phyloP scores from a whole-genome alignment of 2,888 invertebrate genomes.

The Trimorus sp. region DNA sequence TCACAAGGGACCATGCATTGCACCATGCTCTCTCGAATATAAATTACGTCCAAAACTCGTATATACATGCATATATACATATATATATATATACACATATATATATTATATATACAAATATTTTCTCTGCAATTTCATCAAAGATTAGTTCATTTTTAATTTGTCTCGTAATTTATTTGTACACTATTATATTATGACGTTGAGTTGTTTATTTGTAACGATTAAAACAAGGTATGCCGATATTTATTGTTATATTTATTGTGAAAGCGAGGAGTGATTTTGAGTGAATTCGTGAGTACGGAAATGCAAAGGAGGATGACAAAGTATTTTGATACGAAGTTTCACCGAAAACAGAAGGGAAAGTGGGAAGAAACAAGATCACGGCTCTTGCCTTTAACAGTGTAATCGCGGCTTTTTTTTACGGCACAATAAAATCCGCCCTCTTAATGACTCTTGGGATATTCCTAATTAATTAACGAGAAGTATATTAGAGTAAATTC shows the following conservation, averaged over 20 bases:
- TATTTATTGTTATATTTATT: slow-evolving; percentile 58
- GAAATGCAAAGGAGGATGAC: not conserved
- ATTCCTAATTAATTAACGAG: slow-evolving; percentile 73
- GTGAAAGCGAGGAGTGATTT: not conserved
- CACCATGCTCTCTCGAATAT: slow-evolving; percentile 72
- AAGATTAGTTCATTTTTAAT: slow-evolving; percentile 39
- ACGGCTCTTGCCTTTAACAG: slow-evolving; percentile 57
- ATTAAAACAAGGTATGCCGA: slow-evolving; percentile 22
- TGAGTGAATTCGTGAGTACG: too few species aligned
- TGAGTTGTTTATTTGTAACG: slow-evolving; percentile 30
- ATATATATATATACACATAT: slow-evolving; percentile 31
- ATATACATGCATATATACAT: slow-evolving; percentile 54
- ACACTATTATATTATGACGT: slow-evolving; percentile 41
- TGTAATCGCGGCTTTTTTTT: slow-evolving; percentile 41
- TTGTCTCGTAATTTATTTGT: slow-evolving; percentile 48
- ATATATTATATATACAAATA: slow-evolving; percentile 23
- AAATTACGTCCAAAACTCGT: slow-evolving; percentile 69
- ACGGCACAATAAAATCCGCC: slow-evolving; percentile 73
- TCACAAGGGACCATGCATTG: slow-evolving; percentile 77
- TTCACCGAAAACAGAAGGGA: slow-evolving; percentile 45
- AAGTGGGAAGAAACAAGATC: slow-evolving; percentile 53
- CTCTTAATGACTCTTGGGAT: slow-evolving; percentile 72
- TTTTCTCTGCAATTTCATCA: slow-evolving; percentile 22
- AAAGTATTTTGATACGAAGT: slow-evolving; percentile 27
- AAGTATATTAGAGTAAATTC: slow-evolving; percentile 68